Evolutionary conservation across 2,888 invertebrate genomes (phyloP).

Genomic region (Rhingia campestris): DNA sequence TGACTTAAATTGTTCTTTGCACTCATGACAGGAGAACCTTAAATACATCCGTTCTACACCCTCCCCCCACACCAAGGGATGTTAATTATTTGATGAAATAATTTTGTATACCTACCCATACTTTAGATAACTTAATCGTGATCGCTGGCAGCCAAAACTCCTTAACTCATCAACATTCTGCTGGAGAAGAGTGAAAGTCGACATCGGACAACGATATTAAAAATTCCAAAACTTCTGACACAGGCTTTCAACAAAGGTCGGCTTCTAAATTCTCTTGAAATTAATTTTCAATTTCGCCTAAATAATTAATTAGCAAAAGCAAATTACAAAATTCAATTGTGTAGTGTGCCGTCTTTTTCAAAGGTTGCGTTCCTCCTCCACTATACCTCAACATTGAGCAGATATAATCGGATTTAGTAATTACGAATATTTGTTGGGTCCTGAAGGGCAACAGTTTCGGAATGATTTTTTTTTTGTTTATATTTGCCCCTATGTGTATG

Average conservation of each 20-base stretch:
- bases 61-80: neutral
- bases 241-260: constrained; percentile 68
- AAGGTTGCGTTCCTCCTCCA: constrained; percentile 10
- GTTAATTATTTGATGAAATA: constrained; percentile 65
- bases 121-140: constrained; percentile 7
- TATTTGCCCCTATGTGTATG: neutral
- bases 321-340: constrained; percentile 83
- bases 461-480: constrained; percentile 21
- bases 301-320: constrained; percentile 82
- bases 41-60: constrained; percentile 33
- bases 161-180: neutral
- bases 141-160: neutral
- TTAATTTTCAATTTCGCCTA: constrained; percentile 83
- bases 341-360: constrained; percentile 76
- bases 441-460: constrained; percentile 55
- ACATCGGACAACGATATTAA: constrained; percentile 56
- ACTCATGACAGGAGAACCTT: constrained; percentile 13
- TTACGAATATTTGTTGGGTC: constrained; percentile 54
- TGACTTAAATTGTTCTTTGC: constrained; percentile 52
- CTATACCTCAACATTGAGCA: neutral
- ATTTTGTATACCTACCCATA: constrained; percentile 25
- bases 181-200: constrained; percentile 53
- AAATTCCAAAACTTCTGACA: constrained; percentile 72
- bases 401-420: constrained; percentile 72
- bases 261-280: constrained; percentile 78